phyloP scores from a whole-genome alignment of 2,797 vertebrate species.

The Cetoscarus ocellatus region DNA sequence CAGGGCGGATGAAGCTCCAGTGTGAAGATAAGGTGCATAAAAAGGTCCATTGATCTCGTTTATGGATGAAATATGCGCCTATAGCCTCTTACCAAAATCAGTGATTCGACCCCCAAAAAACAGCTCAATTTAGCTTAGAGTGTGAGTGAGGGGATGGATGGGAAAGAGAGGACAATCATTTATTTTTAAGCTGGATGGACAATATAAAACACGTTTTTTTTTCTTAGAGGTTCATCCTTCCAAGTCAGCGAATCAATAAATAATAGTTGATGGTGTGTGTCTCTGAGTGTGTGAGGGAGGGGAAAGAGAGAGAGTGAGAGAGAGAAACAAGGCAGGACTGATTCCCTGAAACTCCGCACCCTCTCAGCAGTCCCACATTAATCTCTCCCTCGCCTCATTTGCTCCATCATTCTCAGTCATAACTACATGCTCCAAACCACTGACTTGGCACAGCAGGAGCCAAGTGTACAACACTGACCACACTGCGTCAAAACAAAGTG shows the following conservation, averaged over 20 bases:
- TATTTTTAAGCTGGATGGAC: not conserved
- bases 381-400: slow-evolving; percentile 12
- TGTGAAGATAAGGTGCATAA: not conserved
- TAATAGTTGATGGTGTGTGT: slow-evolving; percentile 3
- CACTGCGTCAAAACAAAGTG: slow-evolving; percentile 76
- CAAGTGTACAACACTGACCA: slow-evolving; percentile 32
- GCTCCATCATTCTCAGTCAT: slow-evolving; percentile 1
- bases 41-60: slow-evolving; percentile 9
- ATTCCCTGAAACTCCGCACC: slow-evolving; percentile 35
- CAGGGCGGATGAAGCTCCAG: not conserved
- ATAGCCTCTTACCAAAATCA: slow-evolving; percentile 3
- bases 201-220: slow-evolving; percentile 6
- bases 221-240: slow-evolving; percentile 8
- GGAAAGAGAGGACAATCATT: not conserved
- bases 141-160: not conserved
- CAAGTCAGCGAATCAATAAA: slow-evolving; percentile 39
- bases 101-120: not conserved
- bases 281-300: not conserved
- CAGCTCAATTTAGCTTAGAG: not conserved
- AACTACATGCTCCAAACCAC: slow-evolving; percentile 13
- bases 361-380: slow-evolving; percentile 35
- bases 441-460: not conserved
- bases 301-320: not conserved
- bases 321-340: not conserved
- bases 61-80: not conserved